Evolutionary conservation across 2,888 invertebrate species (phyloP).

Genomic region (Drepana falcataria): DNA sequence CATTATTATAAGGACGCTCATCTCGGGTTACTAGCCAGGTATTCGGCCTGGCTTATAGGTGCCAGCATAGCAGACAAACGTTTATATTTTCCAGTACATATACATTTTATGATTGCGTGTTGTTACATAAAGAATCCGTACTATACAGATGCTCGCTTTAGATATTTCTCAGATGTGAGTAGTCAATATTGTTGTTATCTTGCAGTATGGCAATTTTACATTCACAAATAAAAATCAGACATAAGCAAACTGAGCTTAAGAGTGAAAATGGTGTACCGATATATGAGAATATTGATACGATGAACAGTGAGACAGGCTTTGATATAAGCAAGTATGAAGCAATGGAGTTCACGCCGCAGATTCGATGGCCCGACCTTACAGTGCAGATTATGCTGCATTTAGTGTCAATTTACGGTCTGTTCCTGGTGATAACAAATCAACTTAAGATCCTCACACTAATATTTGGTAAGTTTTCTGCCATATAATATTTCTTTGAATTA

Average conservation of each 20-base stretch:
- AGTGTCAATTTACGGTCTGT: slow-evolving; percentile 84
- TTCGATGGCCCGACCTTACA: slow-evolving; percentile 85
- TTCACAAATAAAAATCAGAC: slow-evolving; percentile 41
- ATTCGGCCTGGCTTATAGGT: no score
- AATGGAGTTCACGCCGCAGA: slow-evolving; percentile 78
- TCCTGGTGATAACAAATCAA: slow-evolving; percentile 77
- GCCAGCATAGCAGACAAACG: no score
- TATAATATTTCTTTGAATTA: no score
- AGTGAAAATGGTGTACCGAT: slow-evolving; percentile 24
- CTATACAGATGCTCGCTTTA: background rate
- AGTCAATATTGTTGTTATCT: background rate
- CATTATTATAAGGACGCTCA: no score
- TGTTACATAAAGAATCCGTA: background rate
- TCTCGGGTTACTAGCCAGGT: no score
- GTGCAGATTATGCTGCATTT: slow-evolving; percentile 84
- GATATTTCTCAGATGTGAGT: background rate
- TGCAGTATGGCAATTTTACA: slow-evolving; percentile 12
- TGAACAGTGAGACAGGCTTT: slow-evolving; percentile 45
- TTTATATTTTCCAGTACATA: no score
- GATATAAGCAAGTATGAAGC: slow-evolving; percentile 60
- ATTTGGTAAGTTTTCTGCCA: slow-evolving; percentile 81
- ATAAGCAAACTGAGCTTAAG: slow-evolving; percentile 28
- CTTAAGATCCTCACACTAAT: slow-evolving; percentile 81
- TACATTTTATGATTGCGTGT: no score
- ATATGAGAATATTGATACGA: slow-evolving; percentile 48